Evolutionary conservation across 2,113 vertebrate genomes (phyloP).

Genomic region (Pachypanchax playfairii): DNA sequence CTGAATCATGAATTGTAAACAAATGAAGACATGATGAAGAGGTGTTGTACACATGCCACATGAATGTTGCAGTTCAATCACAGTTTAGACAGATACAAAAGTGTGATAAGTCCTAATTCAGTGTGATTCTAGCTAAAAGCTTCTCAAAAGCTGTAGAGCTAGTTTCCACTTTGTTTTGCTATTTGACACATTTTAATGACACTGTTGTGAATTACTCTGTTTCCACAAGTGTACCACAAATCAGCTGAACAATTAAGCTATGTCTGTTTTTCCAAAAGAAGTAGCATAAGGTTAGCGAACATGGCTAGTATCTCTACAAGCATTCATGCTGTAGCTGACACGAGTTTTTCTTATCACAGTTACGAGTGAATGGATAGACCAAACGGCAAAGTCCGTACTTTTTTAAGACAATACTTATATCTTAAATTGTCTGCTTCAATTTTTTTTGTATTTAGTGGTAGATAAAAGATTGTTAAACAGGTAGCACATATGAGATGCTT

Average conservation of each 20-base stretch:
- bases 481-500: too few species aligned
- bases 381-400: not conserved
- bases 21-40: too few species aligned
- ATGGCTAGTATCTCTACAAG: not conserved
- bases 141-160: not conserved
- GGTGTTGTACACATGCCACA: too few species aligned
- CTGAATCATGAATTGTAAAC: too few species aligned
- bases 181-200: not conserved
- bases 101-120: too few species aligned
- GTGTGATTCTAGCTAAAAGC: too few species aligned
- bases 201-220: not conserved
- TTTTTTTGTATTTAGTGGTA: too few species aligned
- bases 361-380: not conserved
- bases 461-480: too few species aligned
- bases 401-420: too few species aligned
- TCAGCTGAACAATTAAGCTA: not conserved
- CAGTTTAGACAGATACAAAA: too few species aligned
- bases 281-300: not conserved
- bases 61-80: too few species aligned
- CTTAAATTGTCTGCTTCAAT: too few species aligned
- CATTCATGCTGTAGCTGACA: not conserved
- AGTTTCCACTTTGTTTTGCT: not conserved
- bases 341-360: not conserved
- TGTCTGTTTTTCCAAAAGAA: not conserved
- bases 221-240: not conserved